phyloP scores from a whole-genome alignment of 2,797 vertebrate species.

The Poecilia gillii region DNA sequence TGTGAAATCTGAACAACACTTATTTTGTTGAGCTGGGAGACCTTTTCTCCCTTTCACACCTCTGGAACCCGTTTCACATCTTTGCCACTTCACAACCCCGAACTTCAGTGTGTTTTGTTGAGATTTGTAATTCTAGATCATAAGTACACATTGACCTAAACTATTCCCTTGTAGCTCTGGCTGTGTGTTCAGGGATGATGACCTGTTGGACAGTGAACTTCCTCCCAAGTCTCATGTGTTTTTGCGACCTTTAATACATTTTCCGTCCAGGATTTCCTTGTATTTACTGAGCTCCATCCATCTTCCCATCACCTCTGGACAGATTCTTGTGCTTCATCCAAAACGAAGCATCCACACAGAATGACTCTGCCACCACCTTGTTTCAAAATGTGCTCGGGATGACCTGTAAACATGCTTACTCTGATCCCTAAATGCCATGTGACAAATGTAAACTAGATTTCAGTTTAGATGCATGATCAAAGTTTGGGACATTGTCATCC shows the following conservation, averaged over 20 bases:
- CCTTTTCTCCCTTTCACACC: conserved; percentile 13
- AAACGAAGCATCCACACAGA: neutral
- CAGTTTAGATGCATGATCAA: neutral
- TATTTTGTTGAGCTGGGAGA: conserved; percentile 32
- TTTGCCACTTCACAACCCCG: neutral
- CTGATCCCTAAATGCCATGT: neutral
- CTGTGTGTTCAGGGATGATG: neutral
- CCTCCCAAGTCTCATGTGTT: neutral
- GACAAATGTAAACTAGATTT: neutral
- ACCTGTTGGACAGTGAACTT: neutral
- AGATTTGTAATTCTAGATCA: neutral
- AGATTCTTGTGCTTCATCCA: neutral
- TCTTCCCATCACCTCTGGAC: neutral
- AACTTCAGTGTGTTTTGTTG: neutral
- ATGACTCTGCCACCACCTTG: neutral
- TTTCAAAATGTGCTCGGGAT: neutral
- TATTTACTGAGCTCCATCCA: neutral
- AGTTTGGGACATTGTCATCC: neutral
- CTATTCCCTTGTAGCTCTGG: neutral
- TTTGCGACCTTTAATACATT: neutral
- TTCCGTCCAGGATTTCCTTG: neutral
- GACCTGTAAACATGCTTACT: neutral
- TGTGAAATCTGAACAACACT: conserved; percentile 25
- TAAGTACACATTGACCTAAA: neutral
- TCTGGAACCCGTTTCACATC: neutral